Percentiles rank a stretch among this genome's conserved stretches.
phyloP scores from a whole-genome alignment of 2,113 vertebrate species.

The Cinclus mexicanus region DNA sequence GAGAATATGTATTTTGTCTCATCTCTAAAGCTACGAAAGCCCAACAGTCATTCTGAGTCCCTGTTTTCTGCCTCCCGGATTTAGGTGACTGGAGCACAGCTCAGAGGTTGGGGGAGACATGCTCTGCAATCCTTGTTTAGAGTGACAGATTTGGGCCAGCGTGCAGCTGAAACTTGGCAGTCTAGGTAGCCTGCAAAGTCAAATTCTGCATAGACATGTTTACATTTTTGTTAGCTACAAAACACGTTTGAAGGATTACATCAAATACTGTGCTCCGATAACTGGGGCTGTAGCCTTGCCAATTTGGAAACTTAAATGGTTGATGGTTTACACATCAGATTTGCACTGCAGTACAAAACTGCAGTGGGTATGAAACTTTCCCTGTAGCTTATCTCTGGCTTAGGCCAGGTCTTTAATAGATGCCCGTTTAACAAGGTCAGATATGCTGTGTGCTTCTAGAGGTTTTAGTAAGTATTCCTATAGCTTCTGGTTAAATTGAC shows the following conservation, averaged over 20 bases:
- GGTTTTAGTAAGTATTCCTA: neutral
- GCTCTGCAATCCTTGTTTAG: neutral
- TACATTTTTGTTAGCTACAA: neutral
- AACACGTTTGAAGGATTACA: neutral
- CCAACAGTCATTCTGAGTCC: neutral
- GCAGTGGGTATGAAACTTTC: neutral
- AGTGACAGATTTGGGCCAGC: neutral
- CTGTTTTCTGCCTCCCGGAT: neutral
- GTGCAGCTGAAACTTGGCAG: slow-evolving; percentile 20
- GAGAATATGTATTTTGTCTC: neutral
- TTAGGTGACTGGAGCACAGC: neutral
- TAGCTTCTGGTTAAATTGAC: neutral
- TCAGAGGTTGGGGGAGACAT: neutral
- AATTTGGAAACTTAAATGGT: neutral
- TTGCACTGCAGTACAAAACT: neutral
- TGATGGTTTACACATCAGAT: neutral
- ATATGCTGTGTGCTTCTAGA: neutral
- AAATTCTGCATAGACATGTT: neutral
- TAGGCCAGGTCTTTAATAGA: neutral
- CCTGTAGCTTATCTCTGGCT: neutral
- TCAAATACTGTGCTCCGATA: neutral
- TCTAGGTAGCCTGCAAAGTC: neutral
- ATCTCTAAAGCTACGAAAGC: neutral
- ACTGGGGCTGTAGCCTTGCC: neutral
- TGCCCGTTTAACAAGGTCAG: neutral